Evolutionary conservation across 2,888 invertebrate species (phyloP).

Genomic region (Trissolcus japonicus): DNA sequence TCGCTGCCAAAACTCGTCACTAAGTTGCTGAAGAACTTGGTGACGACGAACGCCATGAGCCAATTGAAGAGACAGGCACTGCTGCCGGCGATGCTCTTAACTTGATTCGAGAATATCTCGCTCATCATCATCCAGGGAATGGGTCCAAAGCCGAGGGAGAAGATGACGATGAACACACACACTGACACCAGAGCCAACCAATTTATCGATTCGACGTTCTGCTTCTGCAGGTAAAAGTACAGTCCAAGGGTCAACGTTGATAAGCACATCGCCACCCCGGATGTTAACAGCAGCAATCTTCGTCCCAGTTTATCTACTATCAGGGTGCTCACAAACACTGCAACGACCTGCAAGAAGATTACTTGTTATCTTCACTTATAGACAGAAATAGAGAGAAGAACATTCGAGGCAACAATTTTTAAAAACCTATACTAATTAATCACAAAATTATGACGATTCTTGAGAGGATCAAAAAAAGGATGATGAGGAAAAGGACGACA

Average conservation of each 20-base stretch:
- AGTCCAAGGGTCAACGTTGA: constrained; percentile 84
- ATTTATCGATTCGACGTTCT: constrained; percentile 78
- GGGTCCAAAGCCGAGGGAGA: constrained; percentile 91
- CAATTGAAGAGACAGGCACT: constrained; percentile 90
- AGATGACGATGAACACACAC: constrained; percentile 87
- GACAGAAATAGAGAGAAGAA: too few relatives aligned
- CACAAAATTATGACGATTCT: constrained; percentile 9
- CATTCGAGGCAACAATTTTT: too few relatives aligned
- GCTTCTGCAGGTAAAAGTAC: constrained; percentile 79
- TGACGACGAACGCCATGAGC: constrained; percentile 88
- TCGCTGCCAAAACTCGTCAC: constrained; percentile 79
- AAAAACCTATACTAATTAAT: too few relatives aligned
- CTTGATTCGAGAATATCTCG: constrained; percentile 88
- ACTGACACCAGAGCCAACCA: constrained; percentile 87
- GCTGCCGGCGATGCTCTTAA: constrained; percentile 86
- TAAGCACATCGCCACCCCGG: constrained; percentile 83
- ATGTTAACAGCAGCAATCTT: constrained; percentile 84
- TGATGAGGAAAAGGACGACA: constrained; percentile 24
- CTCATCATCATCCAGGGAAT: constrained; percentile 92
- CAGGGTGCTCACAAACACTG: constrained; percentile 85
- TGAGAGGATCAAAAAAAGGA: constrained; percentile 21
- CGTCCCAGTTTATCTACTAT: constrained; percentile 90
- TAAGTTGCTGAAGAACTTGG: constrained; percentile 83
- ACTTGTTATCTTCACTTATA: too few relatives aligned
- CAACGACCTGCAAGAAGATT: constrained; percentile 77